phyloP scores from a whole-genome alignment of 1,140 invertebrate genomes.

The Camponotus vicinus region DNA sequence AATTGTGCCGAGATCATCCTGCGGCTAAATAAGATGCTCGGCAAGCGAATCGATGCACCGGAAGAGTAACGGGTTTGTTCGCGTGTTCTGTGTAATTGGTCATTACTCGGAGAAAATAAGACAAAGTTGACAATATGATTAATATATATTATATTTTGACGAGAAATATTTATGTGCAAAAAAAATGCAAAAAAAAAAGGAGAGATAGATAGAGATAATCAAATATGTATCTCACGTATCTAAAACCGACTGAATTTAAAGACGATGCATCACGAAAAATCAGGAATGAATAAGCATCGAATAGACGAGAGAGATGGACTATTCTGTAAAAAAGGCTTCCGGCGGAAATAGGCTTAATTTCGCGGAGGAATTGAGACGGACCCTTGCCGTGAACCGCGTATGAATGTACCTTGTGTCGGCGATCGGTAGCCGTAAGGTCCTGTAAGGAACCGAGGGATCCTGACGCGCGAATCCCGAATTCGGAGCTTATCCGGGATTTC shows the following conservation, averaged over 20 bases:
- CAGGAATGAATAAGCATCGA: conserved; percentile 25
- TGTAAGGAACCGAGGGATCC: neutral
- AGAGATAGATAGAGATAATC: too few species aligned
- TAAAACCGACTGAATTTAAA: conserved; percentile 6
- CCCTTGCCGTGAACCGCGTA: conserved; percentile 1
- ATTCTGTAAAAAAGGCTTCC: conserved; percentile 36
- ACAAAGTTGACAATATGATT: neutral
- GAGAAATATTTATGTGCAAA: neutral
- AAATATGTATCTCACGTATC: neutral
- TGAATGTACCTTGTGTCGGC: neutral
- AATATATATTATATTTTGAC: neutral
- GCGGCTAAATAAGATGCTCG: conserved; percentile 5
- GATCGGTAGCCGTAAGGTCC: conserved; percentile 12
- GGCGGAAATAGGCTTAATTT: conserved; percentile 59
- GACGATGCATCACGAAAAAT: neutral
- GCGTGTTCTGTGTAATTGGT: conserved; percentile 13
- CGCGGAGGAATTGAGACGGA: conserved; percentile 48
- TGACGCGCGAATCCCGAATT: conserved; percentile 13
- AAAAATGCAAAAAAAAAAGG: neutral
- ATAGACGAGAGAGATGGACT: conserved; percentile 3
- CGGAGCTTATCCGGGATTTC: conserved; percentile 46
- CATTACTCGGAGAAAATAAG: neutral
- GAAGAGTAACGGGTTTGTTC: conserved; percentile 10
- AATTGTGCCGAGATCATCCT: conserved; percentile 29
- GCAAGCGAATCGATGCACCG: conserved; percentile 24